Conservation (phyloP, 2,113 vertebrate species). For the Anser brachyrhynchus region DNA sequence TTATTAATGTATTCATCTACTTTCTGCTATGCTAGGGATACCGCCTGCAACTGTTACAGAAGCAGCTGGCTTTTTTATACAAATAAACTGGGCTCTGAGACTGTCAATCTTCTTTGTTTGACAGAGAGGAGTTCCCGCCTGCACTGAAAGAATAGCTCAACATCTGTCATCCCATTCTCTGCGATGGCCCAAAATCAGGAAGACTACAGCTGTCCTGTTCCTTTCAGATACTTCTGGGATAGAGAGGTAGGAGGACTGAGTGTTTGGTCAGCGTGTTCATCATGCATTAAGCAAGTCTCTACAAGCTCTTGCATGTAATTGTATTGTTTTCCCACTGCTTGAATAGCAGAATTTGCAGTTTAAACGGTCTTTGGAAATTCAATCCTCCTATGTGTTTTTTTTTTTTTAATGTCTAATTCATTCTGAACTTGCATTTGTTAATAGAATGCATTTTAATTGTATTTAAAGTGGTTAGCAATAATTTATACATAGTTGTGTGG, state of each 20-base stretch:
- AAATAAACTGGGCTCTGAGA: constrained; percentile 76
- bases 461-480: constrained; percentile 39
- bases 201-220: constrained; percentile 79
- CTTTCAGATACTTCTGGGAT: constrained; percentile 75
- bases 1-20: constrained; percentile 65
- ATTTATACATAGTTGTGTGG: constrained; percentile 14
- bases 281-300: constrained; percentile 57
- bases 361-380: constrained; percentile 55
- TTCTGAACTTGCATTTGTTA: constrained; percentile 37
- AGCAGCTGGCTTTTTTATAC: constrained; percentile 80
- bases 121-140: constrained; percentile 73
- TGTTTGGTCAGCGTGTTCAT: constrained; percentile 65
- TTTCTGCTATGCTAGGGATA: constrained; percentile 53
- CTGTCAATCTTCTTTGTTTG: constrained; percentile 81
- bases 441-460: constrained; percentile 51
- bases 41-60: constrained; percentile 67
- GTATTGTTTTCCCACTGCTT: constrained; percentile 55
- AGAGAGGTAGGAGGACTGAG: constrained; percentile 64
- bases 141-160: constrained; percentile 75
- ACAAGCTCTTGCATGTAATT: constrained; percentile 65
- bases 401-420: constrained; percentile 30
- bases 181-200: constrained; percentile 72
- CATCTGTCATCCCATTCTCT: constrained; percentile 84
- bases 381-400: neutral
- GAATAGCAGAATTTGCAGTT: constrained; percentile 58